phyloP scores from a whole-genome alignment of 23 tunicate genomes.

The Trididemnum nubilum region DNA sequence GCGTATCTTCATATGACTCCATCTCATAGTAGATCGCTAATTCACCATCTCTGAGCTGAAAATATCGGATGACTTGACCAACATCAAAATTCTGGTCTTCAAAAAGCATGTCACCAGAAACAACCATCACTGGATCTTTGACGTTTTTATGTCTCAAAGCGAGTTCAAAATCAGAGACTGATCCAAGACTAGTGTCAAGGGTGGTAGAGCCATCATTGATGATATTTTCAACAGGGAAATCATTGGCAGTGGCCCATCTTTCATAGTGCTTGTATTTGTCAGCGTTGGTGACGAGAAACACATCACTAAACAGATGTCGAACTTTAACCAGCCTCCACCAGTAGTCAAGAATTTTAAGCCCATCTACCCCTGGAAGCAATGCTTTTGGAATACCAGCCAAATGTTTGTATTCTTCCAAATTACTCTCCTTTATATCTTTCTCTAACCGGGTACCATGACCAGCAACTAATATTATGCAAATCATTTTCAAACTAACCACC shows the following conservation, averaged over 20 bases:
- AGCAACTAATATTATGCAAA: slow-evolving; percentile 85
- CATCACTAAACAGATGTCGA: slow-evolving; percentile 85
- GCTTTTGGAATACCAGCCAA: slow-evolving; percentile 93
- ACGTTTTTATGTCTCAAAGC: slow-evolving; percentile 65
- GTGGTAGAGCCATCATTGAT: slow-evolving; percentile 95
- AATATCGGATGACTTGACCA: slow-evolving; percentile 80
- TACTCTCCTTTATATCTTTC: slow-evolving; percentile 54
- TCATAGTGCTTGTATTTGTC: slow-evolving; percentile 93
- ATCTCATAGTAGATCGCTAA: slow-evolving; percentile 92
- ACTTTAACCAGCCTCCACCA: slow-evolving; percentile 88
- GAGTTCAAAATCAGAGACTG: slow-evolving; percentile 90
- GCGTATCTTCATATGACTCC: slow-evolving; percentile 60
- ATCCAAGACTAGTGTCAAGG: slow-evolving; percentile 61
- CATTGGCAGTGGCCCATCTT: slow-evolving; percentile 98
- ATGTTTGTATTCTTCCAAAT: slow-evolving; percentile 1
- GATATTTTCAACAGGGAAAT: slow-evolving; percentile 95
- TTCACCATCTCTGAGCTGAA: slow-evolving; percentile 66
- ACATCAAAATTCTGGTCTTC: slow-evolving; percentile 95
- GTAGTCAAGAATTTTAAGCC: slow-evolving; percentile 73
- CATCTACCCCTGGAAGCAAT: slow-evolving; percentile 67
- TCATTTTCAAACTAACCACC: slow-evolving; percentile 47
- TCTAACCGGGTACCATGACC: slow-evolving; percentile 84
- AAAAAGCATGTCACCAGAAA: slow-evolving; percentile 96
- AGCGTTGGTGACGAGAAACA: slow-evolving; percentile 93
- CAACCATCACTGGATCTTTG: slow-evolving; percentile 85